Evolutionary conservation across 2,797 vertebrate species (phyloP).

Genomic region (Nyctalus aviator): DNA sequence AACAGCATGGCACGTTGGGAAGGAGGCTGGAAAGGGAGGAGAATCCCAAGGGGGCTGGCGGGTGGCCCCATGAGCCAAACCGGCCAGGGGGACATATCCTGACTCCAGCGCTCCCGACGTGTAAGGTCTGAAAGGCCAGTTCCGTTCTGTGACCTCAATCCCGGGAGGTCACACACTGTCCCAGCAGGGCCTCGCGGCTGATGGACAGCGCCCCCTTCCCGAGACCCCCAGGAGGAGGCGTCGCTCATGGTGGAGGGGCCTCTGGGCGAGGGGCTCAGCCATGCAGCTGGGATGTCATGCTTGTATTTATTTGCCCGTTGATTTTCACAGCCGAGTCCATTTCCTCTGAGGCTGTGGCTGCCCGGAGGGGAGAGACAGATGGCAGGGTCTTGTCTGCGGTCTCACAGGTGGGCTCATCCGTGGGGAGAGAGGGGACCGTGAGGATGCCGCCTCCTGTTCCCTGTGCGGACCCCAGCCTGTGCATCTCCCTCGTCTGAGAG

Average conservation of each 20-base stretch:
- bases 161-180: background rate
- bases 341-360: background rate
- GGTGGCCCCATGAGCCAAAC: too few species aligned
- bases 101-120: accelerated
- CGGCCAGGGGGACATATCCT: too few species aligned
- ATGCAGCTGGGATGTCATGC: background rate
- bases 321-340: background rate
- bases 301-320: background rate
- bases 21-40: too few species aligned
- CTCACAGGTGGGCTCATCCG: background rate
- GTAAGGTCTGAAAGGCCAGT: background rate
- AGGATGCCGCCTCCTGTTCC: background rate
- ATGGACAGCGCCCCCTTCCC: background rate
- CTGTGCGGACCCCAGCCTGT: background rate
- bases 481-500: background rate
- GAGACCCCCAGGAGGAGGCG: background rate
- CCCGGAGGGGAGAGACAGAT: background rate
- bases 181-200: background rate
- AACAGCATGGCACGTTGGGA: too few species aligned
- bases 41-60: too few species aligned
- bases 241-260: too few species aligned
- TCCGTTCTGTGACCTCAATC: background rate
- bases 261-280: background rate
- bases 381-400: background rate
- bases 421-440: too few species aligned